These are phyloP conservation scores for Crypturellus tataupa DNA, from an alignment of 2,797 vertebrate genomes.

Conservation along the genomic window DNA sequence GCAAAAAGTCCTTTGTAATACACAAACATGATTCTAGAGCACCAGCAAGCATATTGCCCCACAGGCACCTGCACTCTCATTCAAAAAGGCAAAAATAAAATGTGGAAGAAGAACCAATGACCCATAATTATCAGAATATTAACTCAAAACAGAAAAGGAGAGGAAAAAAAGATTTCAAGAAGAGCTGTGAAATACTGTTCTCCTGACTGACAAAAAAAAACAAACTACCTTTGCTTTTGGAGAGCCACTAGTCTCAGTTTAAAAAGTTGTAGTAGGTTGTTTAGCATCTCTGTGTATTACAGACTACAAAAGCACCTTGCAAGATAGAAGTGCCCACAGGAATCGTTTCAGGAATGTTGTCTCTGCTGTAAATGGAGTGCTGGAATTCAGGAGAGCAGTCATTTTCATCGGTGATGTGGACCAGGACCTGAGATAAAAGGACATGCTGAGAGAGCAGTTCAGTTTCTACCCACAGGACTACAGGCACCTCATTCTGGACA, in stretches of 20 bases:
- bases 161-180: background rate
- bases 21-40: rapidly evolving
- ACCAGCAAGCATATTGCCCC: background rate
- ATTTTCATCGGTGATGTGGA: slow-evolving; percentile 89
- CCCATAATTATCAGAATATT: background rate
- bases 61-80: background rate
- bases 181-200: background rate
- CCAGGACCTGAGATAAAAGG: slow-evolving; percentile 81
- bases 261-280: background rate
- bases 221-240: background rate
- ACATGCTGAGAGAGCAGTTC: background rate
- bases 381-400: slow-evolving; percentile 94
- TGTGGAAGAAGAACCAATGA: background rate
- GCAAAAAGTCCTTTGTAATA: background rate
- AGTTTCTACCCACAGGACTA: background rate
- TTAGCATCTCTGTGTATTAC: background rate
- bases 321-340: slow-evolving; percentile 87
- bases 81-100: background rate
- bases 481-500: rapidly evolving
- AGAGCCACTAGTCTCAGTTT: background rate
- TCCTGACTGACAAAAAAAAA: background rate
- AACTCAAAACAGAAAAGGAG: background rate
- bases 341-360: slow-evolving; percentile 87
- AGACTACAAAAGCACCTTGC: slow-evolving; percentile 82
- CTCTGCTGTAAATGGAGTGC: slow-evolving; percentile 89